phyloP scores from a whole-genome alignment of 2,797 vertebrate genomes.

The Rhabdomys pumilio region DNA sequence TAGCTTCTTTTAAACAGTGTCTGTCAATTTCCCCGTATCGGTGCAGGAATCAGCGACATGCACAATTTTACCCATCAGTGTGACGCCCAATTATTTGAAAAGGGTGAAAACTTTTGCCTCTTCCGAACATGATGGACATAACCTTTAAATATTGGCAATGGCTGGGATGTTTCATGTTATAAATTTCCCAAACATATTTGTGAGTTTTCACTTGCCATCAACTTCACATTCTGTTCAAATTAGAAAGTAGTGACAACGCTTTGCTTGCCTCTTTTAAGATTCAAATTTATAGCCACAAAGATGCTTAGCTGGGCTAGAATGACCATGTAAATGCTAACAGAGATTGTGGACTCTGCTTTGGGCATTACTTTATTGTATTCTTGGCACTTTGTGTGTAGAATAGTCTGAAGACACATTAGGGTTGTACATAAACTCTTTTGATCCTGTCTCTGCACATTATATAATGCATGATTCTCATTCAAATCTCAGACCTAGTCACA shows the following conservation, averaged over 20 bases:
- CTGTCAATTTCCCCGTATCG: constrained; percentile 86
- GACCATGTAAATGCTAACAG: neutral
- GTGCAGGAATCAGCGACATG: constrained; percentile 81
- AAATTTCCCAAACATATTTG: constrained; percentile 85
- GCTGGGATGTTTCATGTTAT: constrained; percentile 82
- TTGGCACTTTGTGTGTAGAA: neutral
- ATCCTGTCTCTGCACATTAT: constrained; percentile 5
- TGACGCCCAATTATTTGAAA: constrained; percentile 90
- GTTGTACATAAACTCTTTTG: neutral
- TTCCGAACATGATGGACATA: constrained; percentile 87
- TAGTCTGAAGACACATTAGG: neutral
- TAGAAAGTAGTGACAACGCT: constrained; percentile 70
- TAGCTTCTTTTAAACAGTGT: constrained; percentile 85
- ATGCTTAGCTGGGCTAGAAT: constrained; percentile 28
- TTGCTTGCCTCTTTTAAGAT: constrained; percentile 65
- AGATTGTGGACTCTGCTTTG: neutral
- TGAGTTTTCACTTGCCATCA: constrained; percentile 79
- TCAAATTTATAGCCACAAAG: constrained; percentile 57
- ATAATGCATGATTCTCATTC: constrained; percentile 37
- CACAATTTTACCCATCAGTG: constrained; percentile 88
- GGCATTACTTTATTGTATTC: constrained; percentile 49
- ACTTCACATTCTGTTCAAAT: constrained; percentile 78
- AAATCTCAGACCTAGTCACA: constrained; percentile 57
- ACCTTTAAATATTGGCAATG: constrained; percentile 90
- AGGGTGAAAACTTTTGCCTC: constrained; percentile 89